phyloP scores from a whole-genome alignment of 2,888 invertebrate genomes.

The Euzetes globulus region DNA sequence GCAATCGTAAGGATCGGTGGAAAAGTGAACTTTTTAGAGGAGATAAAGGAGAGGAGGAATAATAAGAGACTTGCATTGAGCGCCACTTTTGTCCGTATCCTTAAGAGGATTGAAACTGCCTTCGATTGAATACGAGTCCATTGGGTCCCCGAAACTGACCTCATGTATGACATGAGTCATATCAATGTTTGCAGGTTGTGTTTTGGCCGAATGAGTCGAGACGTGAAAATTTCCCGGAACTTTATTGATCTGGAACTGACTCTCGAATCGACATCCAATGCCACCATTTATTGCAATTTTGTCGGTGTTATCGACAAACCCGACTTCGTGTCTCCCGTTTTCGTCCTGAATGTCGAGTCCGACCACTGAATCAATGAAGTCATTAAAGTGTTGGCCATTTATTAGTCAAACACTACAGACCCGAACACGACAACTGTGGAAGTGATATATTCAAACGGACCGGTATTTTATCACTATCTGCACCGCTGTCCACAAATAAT shows the following conservation, averaged over 20 bases:
- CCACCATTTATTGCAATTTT: constrained; percentile 49
- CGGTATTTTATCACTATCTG: constrained; percentile 49
- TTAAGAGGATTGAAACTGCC: constrained; percentile 54
- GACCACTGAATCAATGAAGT: constrained; percentile 46
- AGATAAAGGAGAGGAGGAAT: too few species aligned
- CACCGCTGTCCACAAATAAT: constrained; percentile 51
- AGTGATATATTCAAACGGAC: constrained; percentile 53
- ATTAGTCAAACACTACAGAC: constrained; percentile 44
- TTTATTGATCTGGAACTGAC: constrained; percentile 47
- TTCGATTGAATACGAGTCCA: constrained; percentile 41
- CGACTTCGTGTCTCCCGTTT: constrained; percentile 56
- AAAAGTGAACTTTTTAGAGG: too few species aligned
- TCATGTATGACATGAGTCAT: constrained; percentile 54
- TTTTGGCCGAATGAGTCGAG: constrained; percentile 53
- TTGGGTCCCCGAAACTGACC: constrained; percentile 47
- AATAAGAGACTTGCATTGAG: constrained; percentile 45
- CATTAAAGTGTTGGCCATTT: neutral
- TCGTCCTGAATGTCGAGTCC: constrained; percentile 57
- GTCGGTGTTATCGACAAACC: constrained; percentile 53
- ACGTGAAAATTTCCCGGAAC: constrained; percentile 57
- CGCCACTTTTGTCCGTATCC: constrained; percentile 45
- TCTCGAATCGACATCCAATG: constrained; percentile 53
- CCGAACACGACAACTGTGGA: constrained; percentile 51
- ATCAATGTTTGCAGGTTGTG: constrained; percentile 52
- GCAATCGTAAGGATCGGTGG: too few species aligned